Evolutionary conservation across 2,888 invertebrate genomes (phyloP).

Genomic region (Alcis repandata): DNA sequence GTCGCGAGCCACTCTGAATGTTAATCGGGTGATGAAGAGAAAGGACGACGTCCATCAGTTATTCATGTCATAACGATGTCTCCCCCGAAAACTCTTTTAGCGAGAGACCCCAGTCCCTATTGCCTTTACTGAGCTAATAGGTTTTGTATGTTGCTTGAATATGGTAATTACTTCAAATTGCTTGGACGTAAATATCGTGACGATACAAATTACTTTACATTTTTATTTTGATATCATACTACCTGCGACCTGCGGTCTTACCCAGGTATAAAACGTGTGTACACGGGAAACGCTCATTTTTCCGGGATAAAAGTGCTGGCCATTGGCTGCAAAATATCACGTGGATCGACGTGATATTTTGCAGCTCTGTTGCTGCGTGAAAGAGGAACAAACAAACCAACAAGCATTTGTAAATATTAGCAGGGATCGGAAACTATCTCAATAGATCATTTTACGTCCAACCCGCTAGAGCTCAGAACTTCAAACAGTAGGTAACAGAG

Average conservation of each 20-base stretch:
- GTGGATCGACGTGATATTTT: no score
- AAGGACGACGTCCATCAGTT: constrained; percentile 76
- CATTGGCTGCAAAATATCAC: no score
- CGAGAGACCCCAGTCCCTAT: constrained; percentile 43
- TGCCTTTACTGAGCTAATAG: constrained; percentile 46
- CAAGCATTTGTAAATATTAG: no score
- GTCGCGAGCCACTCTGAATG: constrained; percentile 76
- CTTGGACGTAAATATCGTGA: background rate
- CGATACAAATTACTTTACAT: constrained; percentile 5
- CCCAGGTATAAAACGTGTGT: no score
- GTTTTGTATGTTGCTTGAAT: constrained; percentile 37
- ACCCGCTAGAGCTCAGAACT: constrained; percentile 51
- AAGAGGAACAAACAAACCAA: no score
- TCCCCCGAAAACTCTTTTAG: constrained; percentile 70
- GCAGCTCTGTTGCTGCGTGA: no score
- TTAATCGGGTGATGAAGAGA: constrained; percentile 77
- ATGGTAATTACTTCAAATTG: constrained; percentile 24
- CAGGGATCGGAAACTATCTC: constrained; percentile 11
- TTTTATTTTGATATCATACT: constrained; percentile 16
- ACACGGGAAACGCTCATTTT: no score
- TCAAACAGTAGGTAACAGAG: constrained; percentile 52
- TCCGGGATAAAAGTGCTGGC: no score
- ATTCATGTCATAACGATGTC: constrained; percentile 77
- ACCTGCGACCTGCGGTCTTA: no score
- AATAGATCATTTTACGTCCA: constrained; percentile 43